Conservation (phyloP, 2,888 invertebrate genomes). For the Agrochola macilenta region DNA sequence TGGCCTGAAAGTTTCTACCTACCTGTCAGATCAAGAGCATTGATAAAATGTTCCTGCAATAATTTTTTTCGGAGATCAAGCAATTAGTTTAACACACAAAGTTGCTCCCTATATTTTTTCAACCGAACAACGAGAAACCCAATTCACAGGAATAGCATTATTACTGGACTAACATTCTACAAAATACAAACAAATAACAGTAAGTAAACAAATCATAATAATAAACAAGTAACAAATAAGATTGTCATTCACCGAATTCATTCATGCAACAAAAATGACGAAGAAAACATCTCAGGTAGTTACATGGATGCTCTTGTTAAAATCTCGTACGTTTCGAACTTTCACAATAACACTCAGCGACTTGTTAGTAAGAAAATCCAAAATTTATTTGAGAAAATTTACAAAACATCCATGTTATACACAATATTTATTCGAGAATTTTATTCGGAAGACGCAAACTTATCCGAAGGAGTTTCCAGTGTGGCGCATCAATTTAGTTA, state of each 20-base stretch:
- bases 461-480: background rate
- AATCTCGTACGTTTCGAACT: conserved; percentile 20
- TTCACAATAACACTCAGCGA: conserved; percentile 14
- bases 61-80: background rate
- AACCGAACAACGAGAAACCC: background rate
- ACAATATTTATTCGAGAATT: background rate
- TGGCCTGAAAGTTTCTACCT: background rate
- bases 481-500: background rate
- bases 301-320: conserved; percentile 26
- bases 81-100: background rate
- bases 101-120: too few species aligned
- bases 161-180: background rate
- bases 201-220: too few species aligned
- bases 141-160: conserved; percentile 4
- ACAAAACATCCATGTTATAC: too few species aligned
- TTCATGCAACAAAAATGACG: conserved; percentile 11
- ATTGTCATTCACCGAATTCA: background rate
- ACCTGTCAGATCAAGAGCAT: background rate
- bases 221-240: background rate
- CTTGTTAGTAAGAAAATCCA: conserved; percentile 20
- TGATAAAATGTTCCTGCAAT: background rate
- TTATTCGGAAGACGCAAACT: background rate
- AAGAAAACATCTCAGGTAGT: background rate
- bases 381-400: conserved; percentile 12
- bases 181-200: background rate